Evolutionary conservation across 2,113 vertebrate genomes (phyloP).

Genomic region (Dolichallabes microphthalmus): DNA sequence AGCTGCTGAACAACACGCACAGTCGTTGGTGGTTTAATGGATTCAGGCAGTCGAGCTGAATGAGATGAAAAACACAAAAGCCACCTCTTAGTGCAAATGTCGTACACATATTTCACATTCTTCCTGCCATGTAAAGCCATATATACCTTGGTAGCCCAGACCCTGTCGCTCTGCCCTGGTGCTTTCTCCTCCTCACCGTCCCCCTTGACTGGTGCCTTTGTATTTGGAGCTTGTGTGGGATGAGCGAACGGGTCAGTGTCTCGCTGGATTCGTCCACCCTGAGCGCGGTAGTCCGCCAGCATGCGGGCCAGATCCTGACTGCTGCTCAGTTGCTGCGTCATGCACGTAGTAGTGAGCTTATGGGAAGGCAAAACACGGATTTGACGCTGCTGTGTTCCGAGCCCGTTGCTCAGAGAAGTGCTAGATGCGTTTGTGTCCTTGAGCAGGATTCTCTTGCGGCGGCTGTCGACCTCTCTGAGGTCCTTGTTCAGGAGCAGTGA

Average conservation of each 20-base stretch:
- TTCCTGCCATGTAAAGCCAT: neutral
- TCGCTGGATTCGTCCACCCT: conserved; percentile 86
- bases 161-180: conserved; percentile 71
- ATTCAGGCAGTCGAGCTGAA: conserved; percentile 91
- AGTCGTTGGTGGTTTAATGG: conserved; percentile 91
- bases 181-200: conserved; percentile 85
- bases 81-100: neutral
- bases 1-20: conserved; percentile 97
- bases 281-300: conserved; percentile 91
- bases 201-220: conserved; percentile 69
- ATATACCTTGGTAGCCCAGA: conserved; percentile 86
- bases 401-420: conserved; percentile 71
- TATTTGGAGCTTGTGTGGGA: conserved; percentile 51
- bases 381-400: conserved; percentile 63
- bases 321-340: conserved; percentile 80
- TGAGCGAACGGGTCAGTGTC: conserved; percentile 78
- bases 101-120: neutral
- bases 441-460: conserved; percentile 88
- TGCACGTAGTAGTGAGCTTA: conserved; percentile 81
- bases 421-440: conserved; percentile 80
- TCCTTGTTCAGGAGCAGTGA: conserved; percentile 94
- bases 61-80: conserved; percentile 10
- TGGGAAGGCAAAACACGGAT: conserved; percentile 84
- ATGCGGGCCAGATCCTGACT: conserved; percentile 85
- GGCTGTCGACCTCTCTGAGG: conserved; percentile 84